These are phyloP conservation scores for Spinus pinus DNA, from an alignment of 2,797 vertebrate genomes.

Conservation along the genomic window DNA sequence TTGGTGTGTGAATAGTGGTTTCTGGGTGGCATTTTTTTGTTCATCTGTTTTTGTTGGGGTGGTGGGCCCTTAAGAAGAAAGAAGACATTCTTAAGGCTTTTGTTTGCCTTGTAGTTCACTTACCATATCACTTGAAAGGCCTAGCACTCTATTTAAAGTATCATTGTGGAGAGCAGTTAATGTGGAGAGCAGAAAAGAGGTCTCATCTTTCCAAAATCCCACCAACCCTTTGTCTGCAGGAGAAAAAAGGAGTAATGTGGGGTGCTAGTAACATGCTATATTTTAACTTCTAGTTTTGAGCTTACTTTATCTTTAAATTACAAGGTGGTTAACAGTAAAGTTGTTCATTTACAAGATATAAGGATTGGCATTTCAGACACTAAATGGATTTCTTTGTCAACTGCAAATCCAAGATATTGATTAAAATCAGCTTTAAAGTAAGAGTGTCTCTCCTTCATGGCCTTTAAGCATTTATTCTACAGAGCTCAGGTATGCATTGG, in stretches of 20 bases:
- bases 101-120: background rate
- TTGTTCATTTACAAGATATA: background rate
- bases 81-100: background rate
- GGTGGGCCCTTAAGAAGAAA: background rate
- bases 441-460: rapidly evolving
- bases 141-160: background rate
- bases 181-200: background rate
- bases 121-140: background rate
- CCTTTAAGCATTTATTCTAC: background rate
- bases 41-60: background rate
- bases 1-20: background rate
- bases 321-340: background rate
- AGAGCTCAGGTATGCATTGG: background rate
- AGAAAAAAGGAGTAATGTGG: background rate
- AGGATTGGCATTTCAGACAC: background rate
- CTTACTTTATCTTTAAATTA: background rate
- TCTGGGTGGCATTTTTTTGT: background rate
- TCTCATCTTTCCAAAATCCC: background rate
- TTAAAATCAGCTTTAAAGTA: background rate
- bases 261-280: rapidly evolving
- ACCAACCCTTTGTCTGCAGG: background rate
- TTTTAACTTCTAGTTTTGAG: background rate
- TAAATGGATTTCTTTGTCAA: background rate
- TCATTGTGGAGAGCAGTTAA: background rate
- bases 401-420: background rate